These are phyloP conservation scores for Heterohyrax brucei DNA, from an alignment of 2,797 vertebrate genomes.

Conservation along the genomic window DNA sequence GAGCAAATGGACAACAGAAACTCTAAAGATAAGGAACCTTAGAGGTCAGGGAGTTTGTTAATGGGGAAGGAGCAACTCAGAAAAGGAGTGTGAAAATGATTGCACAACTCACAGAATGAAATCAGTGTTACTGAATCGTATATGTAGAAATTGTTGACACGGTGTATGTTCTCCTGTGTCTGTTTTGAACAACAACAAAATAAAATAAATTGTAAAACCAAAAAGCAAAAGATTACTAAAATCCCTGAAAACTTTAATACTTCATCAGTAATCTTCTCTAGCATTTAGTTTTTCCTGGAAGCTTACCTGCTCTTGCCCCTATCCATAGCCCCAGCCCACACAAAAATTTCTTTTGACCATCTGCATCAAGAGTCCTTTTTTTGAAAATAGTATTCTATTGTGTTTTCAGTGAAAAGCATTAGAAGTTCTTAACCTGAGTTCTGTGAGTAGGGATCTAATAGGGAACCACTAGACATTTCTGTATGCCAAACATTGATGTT, in stretches of 20 bases:
- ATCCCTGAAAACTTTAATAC: background rate
- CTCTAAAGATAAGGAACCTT: background rate
- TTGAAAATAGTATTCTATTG: background rate
- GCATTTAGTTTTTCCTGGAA: constrained; percentile 16
- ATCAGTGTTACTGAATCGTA: background rate
- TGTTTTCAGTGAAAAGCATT: background rate
- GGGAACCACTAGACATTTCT: background rate
- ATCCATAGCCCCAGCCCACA: rapidly evolving
- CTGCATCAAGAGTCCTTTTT: background rate
- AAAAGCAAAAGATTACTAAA: background rate
- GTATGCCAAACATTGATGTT: background rate
- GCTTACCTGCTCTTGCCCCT: background rate
- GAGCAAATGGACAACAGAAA: background rate
- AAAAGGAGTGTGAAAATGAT: background rate
- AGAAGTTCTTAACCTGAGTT: background rate
- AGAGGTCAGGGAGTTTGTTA: background rate
- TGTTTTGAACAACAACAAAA: background rate
- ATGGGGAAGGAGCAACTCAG: background rate
- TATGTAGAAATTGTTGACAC: background rate
- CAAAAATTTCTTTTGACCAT: background rate
- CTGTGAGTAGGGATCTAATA: background rate
- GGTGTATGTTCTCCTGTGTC: background rate
- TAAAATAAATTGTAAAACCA: too few species aligned
- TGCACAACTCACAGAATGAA: background rate
- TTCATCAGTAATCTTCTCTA: background rate